Evolutionary conservation across 2,113 vertebrate genomes (phyloP).

Genomic region (Acrocephalus kingi): DNA sequence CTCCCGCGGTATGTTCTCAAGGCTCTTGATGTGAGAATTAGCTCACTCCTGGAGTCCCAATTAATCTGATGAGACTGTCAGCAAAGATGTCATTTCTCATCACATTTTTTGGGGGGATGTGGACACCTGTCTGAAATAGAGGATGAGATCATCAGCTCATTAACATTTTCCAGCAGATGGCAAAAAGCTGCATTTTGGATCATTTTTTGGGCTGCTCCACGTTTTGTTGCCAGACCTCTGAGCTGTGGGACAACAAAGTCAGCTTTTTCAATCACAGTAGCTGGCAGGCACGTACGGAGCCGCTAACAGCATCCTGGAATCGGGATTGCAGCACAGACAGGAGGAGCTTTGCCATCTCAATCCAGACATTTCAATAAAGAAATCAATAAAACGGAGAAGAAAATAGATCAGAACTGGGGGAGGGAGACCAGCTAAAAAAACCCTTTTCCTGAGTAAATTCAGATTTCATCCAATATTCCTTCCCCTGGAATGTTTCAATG

Average conservation of each 20-base stretch:
- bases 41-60: constrained; percentile 38
- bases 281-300: neutral
- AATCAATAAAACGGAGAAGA: neutral
- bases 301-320: neutral
- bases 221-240: neutral
- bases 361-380: neutral
- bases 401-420: rapidly evolving
- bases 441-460: neutral
- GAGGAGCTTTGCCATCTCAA: neutral
- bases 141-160: constrained; percentile 72
- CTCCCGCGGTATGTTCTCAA: constrained; percentile 37
- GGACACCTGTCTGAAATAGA: constrained; percentile 69
- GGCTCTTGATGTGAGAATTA: constrained; percentile 62
- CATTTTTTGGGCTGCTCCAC: constrained; percentile 41
- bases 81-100: constrained; percentile 64
- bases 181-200: constrained; percentile 40
- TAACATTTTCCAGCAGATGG: constrained; percentile 75
- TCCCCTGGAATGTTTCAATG: neutral
- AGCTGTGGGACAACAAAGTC: neutral
- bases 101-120: constrained; percentile 47
- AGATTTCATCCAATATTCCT: neutral
- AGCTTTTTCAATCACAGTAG: neutral
- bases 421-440: neutral
- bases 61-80: constrained; percentile 64
- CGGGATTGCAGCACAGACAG: neutral